Percentiles rank a stretch among this genome's conserved stretches.
Evolutionary conservation across 2,888 invertebrate species (phyloP).

Genomic region (Cheilosia grossa): DNA sequence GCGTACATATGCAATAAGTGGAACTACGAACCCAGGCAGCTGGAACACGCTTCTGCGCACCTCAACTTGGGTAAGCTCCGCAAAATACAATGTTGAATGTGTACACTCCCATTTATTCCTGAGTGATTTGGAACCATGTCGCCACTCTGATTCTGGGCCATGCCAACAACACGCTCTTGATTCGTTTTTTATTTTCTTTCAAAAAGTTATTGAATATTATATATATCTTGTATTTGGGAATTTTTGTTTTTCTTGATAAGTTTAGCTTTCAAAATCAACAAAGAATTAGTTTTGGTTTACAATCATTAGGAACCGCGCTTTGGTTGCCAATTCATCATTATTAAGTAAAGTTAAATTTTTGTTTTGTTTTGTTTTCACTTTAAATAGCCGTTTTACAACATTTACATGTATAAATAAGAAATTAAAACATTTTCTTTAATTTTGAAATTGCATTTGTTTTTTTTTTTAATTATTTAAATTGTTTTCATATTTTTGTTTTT

Average conservation of each 20-base stretch:
- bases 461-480: slow-evolving; percentile 48
- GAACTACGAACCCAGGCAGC: too few species aligned
- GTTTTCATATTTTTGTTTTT: slow-evolving; percentile 43
- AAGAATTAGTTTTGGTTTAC: slow-evolving; percentile 23
- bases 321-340: slow-evolving; percentile 60
- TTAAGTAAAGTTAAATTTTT: slow-evolving; percentile 15
- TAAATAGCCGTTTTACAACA: slow-evolving; percentile 67
- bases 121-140: too few species aligned
- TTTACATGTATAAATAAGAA: slow-evolving; percentile 65
- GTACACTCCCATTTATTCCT: too few species aligned
- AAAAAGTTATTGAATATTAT: slow-evolving; percentile 68
- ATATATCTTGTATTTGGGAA: slow-evolving; percentile 16
- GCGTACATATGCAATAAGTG: not conserved
- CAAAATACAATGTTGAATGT: too few species aligned
- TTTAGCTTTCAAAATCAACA: slow-evolving; percentile 31
- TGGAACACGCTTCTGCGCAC: too few species aligned
- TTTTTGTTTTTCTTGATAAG: slow-evolving; percentile 5
- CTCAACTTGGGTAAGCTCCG: too few species aligned
- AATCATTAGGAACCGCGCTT: slow-evolving; percentile 56
- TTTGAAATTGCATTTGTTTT: slow-evolving; percentile 48
- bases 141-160: not conserved
- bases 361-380: slow-evolving; percentile 10
- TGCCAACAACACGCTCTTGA: not conserved
- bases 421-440: slow-evolving; percentile 51
- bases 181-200: slow-evolving; percentile 21